A percentile compares a stretch with the other conserved stretches of the same genome.
Evolutionary conservation across 2,888 invertebrate genomes (phyloP).

Genomic region (Philopedon plagiatum): DNA sequence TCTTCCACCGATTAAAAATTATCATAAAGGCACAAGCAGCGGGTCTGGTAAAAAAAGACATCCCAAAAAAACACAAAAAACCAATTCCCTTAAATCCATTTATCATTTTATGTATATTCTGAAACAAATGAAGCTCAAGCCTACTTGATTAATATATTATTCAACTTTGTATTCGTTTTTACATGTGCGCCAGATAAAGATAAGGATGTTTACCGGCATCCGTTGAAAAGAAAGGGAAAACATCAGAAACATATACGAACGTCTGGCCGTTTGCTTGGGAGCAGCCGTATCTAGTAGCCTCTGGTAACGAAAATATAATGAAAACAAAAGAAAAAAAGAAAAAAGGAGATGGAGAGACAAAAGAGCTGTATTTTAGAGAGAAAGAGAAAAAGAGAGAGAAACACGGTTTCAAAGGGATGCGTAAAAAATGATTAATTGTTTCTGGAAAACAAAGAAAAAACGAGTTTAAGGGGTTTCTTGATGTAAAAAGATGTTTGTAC

Average conservation of each 20-base stretch:
- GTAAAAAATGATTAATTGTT: conserved; percentile 37
- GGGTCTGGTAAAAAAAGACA: conserved; percentile 33
- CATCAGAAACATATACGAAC: conserved; percentile 25
- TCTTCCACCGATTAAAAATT: conserved; percentile 31
- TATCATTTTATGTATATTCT: conserved; percentile 48
- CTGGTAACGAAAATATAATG: conserved; percentile 45
- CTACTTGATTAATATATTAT: conserved; percentile 45
- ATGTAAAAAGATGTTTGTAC: conserved; percentile 3
- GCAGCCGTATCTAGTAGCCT: conserved; percentile 41
- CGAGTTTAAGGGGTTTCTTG: neutral
- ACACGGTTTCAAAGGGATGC: conserved; percentile 37
- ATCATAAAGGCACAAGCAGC: conserved; percentile 16
- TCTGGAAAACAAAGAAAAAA: conserved; percentile 25
- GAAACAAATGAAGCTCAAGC: conserved; percentile 46
- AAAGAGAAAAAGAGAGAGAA: conserved; percentile 51
- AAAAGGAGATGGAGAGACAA: conserved; percentile 56
- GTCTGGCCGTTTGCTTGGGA: conserved; percentile 26
- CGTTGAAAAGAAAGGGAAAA: neutral
- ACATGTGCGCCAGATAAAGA: conserved; percentile 21
- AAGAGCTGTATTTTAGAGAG: conserved; percentile 41
- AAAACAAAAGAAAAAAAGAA: conserved; percentile 28
- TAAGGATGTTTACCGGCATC: neutral
- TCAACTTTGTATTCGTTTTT: conserved; percentile 23
- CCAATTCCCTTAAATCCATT: conserved; percentile 44
- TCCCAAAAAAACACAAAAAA: conserved; percentile 37